Percentiles rank a stretch among this genome's conserved stretches.
Conservation (phyloP, 2,113 vertebrate species). For the Hippocampus zosterae region DNA sequence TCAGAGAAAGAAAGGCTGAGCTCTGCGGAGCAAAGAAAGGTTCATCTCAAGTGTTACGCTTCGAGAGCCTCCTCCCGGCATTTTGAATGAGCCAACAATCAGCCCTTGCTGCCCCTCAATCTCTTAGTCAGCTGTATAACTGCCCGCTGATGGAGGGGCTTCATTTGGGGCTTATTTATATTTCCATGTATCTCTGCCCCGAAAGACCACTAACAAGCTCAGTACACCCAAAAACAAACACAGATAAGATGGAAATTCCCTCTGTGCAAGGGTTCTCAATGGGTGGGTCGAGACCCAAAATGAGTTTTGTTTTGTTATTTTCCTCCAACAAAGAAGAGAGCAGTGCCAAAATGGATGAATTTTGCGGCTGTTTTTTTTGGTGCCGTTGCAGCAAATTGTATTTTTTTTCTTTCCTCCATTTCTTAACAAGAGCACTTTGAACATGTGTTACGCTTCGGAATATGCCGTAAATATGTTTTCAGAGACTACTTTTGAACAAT, state of each 20-base stretch:
- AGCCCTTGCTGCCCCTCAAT: constrained; percentile 50
- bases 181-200: constrained; percentile 45
- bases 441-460: too few relatives aligned
- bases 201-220: constrained; percentile 50
- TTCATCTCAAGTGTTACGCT: constrained; percentile 58
- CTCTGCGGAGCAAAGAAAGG: constrained; percentile 51
- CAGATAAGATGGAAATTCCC: constrained; percentile 1
- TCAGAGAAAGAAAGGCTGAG: constrained; percentile 48
- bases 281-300: too few relatives aligned
- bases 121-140: constrained; percentile 64
- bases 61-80: constrained; percentile 44
- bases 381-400: too few relatives aligned
- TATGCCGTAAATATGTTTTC: too few relatives aligned
- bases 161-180: constrained; percentile 70
- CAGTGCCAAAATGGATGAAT: too few relatives aligned
- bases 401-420: too few relatives aligned
- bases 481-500: too few relatives aligned
- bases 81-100: constrained; percentile 55
- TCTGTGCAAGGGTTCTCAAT: too few relatives aligned
- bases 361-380: too few relatives aligned
- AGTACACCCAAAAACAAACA: constrained; percentile 41
- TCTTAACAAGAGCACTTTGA: too few relatives aligned
- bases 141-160: constrained; percentile 66
- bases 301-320: too few relatives aligned
- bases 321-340: too few relatives aligned